A percentile compares a stretch with the other conserved stretches of the same genome.
Evolutionary conservation across 2,888 invertebrate species (phyloP).

Genomic region (Phragmatobia fuliginosa): DNA sequence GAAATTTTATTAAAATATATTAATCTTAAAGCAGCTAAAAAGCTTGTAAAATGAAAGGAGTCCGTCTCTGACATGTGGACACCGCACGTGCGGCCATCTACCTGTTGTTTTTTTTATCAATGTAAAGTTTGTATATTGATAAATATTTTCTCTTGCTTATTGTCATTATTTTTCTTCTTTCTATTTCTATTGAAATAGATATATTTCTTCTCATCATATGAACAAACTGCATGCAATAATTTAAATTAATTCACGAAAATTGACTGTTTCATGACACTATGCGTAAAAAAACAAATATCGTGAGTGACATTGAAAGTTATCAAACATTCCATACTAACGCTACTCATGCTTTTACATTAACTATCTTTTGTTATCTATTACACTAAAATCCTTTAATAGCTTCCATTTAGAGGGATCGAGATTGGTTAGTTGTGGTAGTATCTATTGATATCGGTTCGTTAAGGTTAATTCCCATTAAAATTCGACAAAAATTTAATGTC

Average conservation of each 20-base stretch:
- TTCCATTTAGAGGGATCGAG: constrained; percentile 65
- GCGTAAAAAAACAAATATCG: not conserved
- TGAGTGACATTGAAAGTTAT: not conserved
- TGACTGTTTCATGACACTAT: not conserved
- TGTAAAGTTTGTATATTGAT: not conserved
- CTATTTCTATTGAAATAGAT: too few species aligned
- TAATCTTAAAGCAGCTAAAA: not conserved
- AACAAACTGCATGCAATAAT: not conserved
- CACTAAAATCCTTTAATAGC: constrained; percentile 71
- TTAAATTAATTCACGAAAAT: not conserved
- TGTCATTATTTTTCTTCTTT: not conserved
- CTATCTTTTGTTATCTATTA: constrained; percentile 63
- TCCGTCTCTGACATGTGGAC: not conserved
- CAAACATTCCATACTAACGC: constrained; percentile 32
- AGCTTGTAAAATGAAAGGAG: not conserved
- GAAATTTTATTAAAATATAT: too few species aligned
- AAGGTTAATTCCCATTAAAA: constrained; percentile 73
- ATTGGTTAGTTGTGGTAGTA: constrained; percentile 57
- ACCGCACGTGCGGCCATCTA: not conserved
- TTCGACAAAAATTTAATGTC: constrained; percentile 76
- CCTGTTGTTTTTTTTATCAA: not conserved
- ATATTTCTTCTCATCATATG: not conserved
- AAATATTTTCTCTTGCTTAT: not conserved
- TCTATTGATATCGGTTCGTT: constrained; percentile 70
- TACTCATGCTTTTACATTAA: constrained; percentile 39